A percentile compares a stretch with the other conserved stretches of the same genome.
Conservation (phyloP, 2,888 invertebrate genomes). For the Rutpela maculata region DNA sequence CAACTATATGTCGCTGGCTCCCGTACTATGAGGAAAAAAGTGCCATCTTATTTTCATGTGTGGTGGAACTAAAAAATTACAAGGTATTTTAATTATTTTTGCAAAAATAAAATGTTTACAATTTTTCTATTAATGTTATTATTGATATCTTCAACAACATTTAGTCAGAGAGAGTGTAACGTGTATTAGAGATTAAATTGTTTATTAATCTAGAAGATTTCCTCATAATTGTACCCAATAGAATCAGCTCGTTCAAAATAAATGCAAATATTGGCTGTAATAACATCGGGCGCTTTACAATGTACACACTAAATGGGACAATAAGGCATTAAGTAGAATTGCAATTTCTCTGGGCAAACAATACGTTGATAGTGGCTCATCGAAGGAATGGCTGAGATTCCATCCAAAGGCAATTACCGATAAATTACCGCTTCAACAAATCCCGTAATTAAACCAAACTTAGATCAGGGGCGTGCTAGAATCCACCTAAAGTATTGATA, state of each 20-base stretch:
- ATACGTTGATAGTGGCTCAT: constrained; percentile 65
- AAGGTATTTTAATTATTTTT: too few species aligned
- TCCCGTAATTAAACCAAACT: constrained; percentile 66
- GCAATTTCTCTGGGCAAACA: constrained; percentile 72
- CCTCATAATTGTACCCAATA: constrained; percentile 10
- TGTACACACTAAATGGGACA: constrained; percentile 64
- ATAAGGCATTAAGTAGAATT: constrained; percentile 66
- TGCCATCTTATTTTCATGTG: too few species aligned
- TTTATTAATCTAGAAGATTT: constrained; percentile 14
- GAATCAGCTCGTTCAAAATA: constrained; percentile 38
- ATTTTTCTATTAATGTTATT: too few species aligned
- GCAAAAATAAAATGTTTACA: too few species aligned
- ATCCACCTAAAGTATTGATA: background rate
- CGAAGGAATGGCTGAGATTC: constrained; percentile 56
- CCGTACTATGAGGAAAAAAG: too few species aligned
- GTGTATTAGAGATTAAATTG: background rate
- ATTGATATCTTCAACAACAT: too few species aligned
- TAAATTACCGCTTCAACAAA: constrained; percentile 72
- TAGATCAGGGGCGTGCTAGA: constrained; percentile 37
- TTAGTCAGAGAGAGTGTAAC: too few species aligned
- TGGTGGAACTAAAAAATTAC: too few species aligned
- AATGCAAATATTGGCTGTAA: constrained; percentile 46
- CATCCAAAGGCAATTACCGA: constrained; percentile 69
- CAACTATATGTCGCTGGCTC: too few species aligned
- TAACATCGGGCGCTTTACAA: constrained; percentile 52